Evolutionary conservation across 2,113 vertebrate species (phyloP).

Genomic region (Calyptomena viridis): DNA sequence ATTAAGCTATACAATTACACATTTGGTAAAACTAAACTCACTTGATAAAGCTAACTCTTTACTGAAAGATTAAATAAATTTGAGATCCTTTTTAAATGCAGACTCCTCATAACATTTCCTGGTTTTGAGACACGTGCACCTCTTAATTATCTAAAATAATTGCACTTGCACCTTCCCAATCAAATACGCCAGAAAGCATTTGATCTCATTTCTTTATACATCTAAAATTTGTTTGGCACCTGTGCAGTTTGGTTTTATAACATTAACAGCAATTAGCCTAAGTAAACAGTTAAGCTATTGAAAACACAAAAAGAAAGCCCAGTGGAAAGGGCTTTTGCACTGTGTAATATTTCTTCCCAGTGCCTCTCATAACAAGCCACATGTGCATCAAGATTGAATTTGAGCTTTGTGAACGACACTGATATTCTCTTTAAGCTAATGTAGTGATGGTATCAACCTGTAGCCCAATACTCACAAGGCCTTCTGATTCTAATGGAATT

Average conservation of each 20-base stretch:
- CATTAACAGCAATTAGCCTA: background rate
- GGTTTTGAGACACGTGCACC: background rate
- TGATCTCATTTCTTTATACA: background rate
- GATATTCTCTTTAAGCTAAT: conserved; percentile 54
- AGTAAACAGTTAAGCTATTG: background rate
- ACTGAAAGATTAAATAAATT: background rate
- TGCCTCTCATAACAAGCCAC: background rate
- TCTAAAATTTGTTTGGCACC: background rate
- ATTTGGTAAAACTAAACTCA: background rate
- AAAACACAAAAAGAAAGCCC: background rate
- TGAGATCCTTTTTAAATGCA: background rate
- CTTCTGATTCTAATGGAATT: conserved; percentile 69
- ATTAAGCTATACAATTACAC: background rate
- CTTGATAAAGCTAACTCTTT: background rate
- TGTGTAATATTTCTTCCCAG: background rate
- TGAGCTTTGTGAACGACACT: conserved; percentile 67
- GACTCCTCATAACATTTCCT: background rate
- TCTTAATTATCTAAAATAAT: background rate
- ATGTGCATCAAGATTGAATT: conserved; percentile 35
- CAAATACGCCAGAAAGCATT: background rate
- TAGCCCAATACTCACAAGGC: conserved; percentile 64
- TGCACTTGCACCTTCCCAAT: background rate
- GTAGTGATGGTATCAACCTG: conserved; percentile 49
- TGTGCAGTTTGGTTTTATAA: background rate
- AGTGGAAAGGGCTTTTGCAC: background rate